Percentiles rank a stretch among this genome's conserved stretches.
Conservation (phyloP, 2,113 vertebrate genomes). For the Tympanuchus pallidicinctus region DNA sequence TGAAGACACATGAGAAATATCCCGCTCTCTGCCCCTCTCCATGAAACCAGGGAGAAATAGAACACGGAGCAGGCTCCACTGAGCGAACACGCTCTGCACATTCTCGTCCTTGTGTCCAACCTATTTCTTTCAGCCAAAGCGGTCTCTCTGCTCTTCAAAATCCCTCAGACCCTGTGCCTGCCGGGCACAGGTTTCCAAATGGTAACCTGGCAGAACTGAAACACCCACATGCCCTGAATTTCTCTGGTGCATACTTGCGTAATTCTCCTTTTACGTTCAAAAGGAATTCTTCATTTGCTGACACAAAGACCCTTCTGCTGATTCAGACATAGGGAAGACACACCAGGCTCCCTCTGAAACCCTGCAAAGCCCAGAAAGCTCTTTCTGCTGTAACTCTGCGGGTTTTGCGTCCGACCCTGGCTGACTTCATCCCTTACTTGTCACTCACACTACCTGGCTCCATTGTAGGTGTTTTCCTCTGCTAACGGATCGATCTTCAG, state of each 20-base stretch:
- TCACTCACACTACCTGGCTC: background rate
- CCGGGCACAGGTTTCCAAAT: background rate
- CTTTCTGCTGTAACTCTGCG: background rate
- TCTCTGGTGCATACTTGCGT: background rate
- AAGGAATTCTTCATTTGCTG: background rate
- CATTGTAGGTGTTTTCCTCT: conserved; percentile 35
- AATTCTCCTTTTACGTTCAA: background rate
- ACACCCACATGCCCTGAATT: background rate
- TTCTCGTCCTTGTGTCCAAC: background rate
- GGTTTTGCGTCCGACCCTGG: background rate
- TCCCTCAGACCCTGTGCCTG: background rate
- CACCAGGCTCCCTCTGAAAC: background rate
- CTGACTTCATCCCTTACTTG: background rate
- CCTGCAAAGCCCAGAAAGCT: background rate
- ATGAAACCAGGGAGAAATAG: background rate
- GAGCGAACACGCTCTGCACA: background rate
- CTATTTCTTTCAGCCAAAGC: background rate
- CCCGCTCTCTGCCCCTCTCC: background rate
- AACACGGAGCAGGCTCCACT: background rate
- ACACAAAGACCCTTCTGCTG: background rate
- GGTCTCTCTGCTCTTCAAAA: background rate
- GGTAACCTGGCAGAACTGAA: background rate
- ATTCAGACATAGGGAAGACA: background rate
- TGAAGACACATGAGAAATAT: background rate
- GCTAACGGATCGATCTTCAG: background rate